These are phyloP conservation scores for Corynorhinus townsendii DNA, from an alignment of 2,113 vertebrate genomes.

Conservation along the genomic window DNA sequence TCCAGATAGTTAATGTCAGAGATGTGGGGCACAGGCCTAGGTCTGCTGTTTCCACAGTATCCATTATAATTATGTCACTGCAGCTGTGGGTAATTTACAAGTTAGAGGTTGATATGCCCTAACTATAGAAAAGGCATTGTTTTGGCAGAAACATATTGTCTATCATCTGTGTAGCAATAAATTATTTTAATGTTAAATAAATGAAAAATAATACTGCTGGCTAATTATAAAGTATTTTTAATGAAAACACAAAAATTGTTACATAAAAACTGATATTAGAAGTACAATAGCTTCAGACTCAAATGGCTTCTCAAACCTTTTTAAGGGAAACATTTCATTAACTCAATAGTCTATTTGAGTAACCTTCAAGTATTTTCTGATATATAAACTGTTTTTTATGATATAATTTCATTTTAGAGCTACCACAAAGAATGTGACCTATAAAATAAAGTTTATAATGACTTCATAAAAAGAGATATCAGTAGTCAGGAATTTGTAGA, in stretches of 20 bases:
- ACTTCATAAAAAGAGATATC: neutral
- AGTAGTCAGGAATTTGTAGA: neutral
- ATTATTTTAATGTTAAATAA: slow-evolving; percentile 9
- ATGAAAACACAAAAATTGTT: neutral
- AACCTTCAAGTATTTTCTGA: slow-evolving; percentile 15
- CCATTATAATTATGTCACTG: neutral
- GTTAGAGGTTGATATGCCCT: neutral
- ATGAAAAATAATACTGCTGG: neutral
- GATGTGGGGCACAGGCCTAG: no score
- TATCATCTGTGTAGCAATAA: neutral
- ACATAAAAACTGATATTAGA: neutral
- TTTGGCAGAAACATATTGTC: neutral
- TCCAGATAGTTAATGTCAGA: neutral
- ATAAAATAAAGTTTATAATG: neutral
- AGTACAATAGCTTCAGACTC: neutral
- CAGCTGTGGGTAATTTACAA: neutral
- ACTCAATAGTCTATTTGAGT: neutral
- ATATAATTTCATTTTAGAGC: slow-evolving; percentile 13
- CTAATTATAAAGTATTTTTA: neutral
- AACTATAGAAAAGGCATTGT: neutral
- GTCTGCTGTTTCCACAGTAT: neutral
- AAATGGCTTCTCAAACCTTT: neutral
- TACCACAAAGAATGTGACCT: slow-evolving; percentile 5
- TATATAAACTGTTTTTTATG: neutral
- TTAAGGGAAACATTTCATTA: neutral